A percentile compares a stretch with the other conserved stretches of the same genome.
Conservation (phyloP, 1,140 invertebrate species). For the Drosophila ficusphila region DNA sequence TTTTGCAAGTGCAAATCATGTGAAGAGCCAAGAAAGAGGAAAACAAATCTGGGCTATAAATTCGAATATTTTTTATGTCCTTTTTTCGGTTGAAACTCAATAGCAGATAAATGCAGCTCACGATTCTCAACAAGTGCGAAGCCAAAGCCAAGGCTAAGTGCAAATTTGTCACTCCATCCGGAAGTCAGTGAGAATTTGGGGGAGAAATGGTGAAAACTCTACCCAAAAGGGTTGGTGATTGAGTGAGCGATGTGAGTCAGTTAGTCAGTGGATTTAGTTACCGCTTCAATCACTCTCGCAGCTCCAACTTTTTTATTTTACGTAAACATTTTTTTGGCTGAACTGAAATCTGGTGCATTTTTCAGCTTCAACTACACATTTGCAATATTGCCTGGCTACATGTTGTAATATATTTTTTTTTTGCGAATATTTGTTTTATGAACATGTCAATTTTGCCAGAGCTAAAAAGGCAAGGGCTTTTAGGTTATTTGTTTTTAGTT, state of each 20-base stretch:
- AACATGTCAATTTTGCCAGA: constrained; percentile 40
- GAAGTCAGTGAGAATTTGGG: constrained; percentile 37
- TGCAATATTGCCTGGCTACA: neutral
- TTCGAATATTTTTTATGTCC: constrained; percentile 38
- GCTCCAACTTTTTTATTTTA: constrained; percentile 20
- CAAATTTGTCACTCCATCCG: constrained; percentile 66
- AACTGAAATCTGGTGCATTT: neutral
- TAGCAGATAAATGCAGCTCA: constrained; percentile 70
- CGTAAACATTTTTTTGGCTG: constrained; percentile 6
- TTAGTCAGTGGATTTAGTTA: constrained; percentile 43
- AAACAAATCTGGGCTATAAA: constrained; percentile 44
- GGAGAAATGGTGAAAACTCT: neutral
- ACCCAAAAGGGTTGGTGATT: constrained; percentile 10
- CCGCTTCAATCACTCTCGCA: constrained; percentile 21
- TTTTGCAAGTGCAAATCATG: constrained; percentile 21
- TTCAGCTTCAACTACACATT: constrained; percentile 20
- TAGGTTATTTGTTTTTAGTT: no score
- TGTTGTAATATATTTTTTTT: neutral
- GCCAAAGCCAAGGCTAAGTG: constrained; percentile 42
- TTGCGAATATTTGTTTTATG: constrained; percentile 15
- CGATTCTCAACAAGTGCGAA: constrained; percentile 73
- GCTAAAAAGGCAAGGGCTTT: no score
- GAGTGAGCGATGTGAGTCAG: constrained; percentile 33
- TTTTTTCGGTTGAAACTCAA: constrained; percentile 59
- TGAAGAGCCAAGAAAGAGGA: neutral